A percentile compares a stretch with the other conserved stretches of the same genome.
phyloP scores from a whole-genome alignment of 2,797 vertebrate species.

The Macropus fuliginosus region DNA sequence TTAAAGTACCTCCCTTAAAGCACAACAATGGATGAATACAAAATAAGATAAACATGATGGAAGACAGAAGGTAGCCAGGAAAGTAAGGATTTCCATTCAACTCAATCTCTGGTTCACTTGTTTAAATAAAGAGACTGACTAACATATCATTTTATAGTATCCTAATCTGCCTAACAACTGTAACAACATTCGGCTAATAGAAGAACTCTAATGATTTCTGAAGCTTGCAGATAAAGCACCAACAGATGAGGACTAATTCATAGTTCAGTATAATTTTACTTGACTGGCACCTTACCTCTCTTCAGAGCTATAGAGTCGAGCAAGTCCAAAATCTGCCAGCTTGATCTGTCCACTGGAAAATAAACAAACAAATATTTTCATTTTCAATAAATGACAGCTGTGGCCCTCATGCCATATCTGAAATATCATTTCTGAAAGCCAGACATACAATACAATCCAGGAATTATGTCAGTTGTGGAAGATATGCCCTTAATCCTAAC shows the following conservation, averaged over 20 bases:
- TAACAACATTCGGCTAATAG: constrained; percentile 4
- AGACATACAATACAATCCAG: constrained; percentile 12
- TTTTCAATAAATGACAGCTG: constrained; percentile 26
- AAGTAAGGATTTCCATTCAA: constrained; percentile 56
- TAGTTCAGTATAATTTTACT: not conserved
- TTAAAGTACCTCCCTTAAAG: constrained; percentile 41
- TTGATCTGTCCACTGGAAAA: constrained; percentile 96
- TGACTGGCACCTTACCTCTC: constrained; percentile 90
- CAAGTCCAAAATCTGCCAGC: constrained; percentile 97
- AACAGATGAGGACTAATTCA: constrained; percentile 9
- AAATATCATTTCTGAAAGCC: not conserved
- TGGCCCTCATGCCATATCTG: constrained; percentile 29
- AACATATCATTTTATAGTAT: constrained; percentile 45
- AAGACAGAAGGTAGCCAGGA: not conserved
- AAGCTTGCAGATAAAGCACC: not conserved
- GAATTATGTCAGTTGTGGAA: not conserved
- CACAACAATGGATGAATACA: constrained; percentile 4
- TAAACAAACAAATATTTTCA: constrained; percentile 57
- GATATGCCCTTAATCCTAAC: not conserved
- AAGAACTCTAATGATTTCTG: not conserved
- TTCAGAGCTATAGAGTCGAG: constrained; percentile 98
- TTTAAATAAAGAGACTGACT: not conserved
- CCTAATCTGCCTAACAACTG: not conserved
- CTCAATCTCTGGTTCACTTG: constrained; percentile 23
- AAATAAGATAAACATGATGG: constrained; percentile 29